phyloP scores from a whole-genome alignment of 2,113 vertebrate genomes.

The Callaeas wilsoni region DNA sequence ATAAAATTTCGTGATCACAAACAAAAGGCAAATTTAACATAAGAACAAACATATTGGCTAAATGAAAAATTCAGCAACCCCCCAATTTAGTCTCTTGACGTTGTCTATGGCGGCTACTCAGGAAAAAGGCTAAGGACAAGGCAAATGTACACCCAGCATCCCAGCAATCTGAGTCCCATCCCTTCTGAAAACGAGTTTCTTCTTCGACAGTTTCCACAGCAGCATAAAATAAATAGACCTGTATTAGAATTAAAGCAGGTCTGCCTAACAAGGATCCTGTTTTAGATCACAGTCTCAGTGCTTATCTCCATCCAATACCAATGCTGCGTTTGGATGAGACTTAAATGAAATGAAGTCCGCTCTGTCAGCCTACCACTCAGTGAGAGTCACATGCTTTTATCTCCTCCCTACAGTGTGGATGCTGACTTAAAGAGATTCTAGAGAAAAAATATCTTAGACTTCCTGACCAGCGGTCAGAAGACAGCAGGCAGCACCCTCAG shows the following conservation, averaged over 20 bases:
- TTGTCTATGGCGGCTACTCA: neutral
- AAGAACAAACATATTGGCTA: neutral
- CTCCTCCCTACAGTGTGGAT: neutral
- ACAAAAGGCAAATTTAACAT: neutral
- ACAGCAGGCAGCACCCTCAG: neutral
- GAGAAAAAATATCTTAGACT: neutral
- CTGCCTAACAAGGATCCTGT: neutral
- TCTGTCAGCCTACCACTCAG: neutral
- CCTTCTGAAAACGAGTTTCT: neutral
- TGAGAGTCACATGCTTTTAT: neutral
- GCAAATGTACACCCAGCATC: neutral
- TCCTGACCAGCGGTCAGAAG: neutral
- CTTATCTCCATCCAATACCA: neutral
- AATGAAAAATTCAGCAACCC: neutral
- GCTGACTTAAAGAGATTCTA: neutral
- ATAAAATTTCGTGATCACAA: neutral
- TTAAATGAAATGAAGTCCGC: neutral
- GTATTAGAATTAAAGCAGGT: neutral
- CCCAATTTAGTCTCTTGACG: rapidly evolving
- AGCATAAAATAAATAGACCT: neutral
- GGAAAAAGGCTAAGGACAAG: neutral
- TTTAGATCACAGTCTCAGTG: neutral
- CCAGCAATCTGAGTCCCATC: neutral
- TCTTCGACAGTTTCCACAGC: neutral
- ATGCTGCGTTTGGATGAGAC: neutral